Evolutionary conservation across 2,888 invertebrate genomes (phyloP).

Genomic region (Junonia oenone): DNA sequence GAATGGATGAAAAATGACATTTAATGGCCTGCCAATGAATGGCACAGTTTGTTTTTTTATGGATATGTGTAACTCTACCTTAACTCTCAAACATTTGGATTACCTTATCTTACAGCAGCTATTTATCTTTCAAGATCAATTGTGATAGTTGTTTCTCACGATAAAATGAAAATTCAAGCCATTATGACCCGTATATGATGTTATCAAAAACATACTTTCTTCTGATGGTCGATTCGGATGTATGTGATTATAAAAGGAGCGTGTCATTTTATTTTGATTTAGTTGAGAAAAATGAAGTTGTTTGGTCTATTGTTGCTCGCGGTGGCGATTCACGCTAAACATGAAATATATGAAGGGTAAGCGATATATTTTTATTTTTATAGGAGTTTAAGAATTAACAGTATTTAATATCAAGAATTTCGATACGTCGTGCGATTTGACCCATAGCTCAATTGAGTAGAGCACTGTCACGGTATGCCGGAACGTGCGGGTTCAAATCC

Average conservation of each 20-base stretch:
- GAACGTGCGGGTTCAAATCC: no score
- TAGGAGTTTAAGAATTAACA: no score
- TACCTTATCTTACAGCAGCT: not conserved
- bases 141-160: not conserved
- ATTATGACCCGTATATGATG: not conserved
- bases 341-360: conserved; percentile 58
- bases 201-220: not conserved
- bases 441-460: no score
- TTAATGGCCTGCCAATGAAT: no score
- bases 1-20: no score
- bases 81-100: not conserved
- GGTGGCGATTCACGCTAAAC: conserved; percentile 50
- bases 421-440: no score
- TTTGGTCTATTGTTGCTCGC: conserved; percentile 41
- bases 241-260: not conserved
- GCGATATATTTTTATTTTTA: not conserved
- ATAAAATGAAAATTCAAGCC: not conserved
- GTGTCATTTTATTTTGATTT: conserved; percentile 3
- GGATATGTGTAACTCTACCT: not conserved
- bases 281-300: conserved; percentile 41
- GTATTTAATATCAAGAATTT: no score
- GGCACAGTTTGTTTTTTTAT: no score
- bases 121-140: not conserved
- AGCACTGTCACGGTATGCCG: no score
- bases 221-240: not conserved